A percentile compares a stretch with the other conserved stretches of the same genome.
Conservation (phyloP, 35 echinoderm and acorn worm species). For the Apostichopus californicus region DNA sequence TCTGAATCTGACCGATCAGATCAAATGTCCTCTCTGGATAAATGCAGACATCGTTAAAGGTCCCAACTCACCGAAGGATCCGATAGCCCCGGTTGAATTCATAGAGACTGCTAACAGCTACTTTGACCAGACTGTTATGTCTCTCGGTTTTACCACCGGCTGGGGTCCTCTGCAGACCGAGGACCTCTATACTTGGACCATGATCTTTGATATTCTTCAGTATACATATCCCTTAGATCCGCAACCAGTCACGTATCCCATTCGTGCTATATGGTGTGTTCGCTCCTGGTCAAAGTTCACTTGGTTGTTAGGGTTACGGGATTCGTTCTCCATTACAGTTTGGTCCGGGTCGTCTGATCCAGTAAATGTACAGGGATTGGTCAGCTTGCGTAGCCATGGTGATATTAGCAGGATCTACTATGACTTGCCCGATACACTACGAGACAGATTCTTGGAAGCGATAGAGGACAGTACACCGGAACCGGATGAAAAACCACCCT, state of each 20-base stretch:
- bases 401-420: conserved; percentile 58
- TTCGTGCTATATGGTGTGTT: conserved; percentile 59
- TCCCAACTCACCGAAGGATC: conserved; percentile 69
- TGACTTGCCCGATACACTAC: conserved; percentile 52
- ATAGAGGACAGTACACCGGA: not conserved
- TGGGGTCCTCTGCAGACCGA: not conserved
- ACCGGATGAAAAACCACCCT: conserved; percentile 30
- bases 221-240: conserved; percentile 63
- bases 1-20: conserved; percentile 33
- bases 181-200: conserved; percentile 73
- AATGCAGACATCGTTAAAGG: conserved; percentile 80
- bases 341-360: conserved; percentile 58
- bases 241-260: conserved; percentile 77
- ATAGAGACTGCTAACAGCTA: conserved; percentile 58
- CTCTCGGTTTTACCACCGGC: conserved; percentile 72
- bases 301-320: conserved; percentile 64
- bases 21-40: conserved; percentile 69
- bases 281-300: conserved; percentile 69
- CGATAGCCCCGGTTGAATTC: conserved; percentile 55
- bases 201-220: conserved; percentile 69
- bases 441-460: conserved; percentile 42
- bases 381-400: conserved; percentile 61
- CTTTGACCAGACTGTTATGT: conserved; percentile 65
- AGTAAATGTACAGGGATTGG: conserved; percentile 58
- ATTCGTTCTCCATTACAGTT: conserved; percentile 74